These are phyloP conservation scores for Sycobia sp. DNA, from an alignment of 1,140 invertebrate species.

Conservation along the genomic window DNA sequence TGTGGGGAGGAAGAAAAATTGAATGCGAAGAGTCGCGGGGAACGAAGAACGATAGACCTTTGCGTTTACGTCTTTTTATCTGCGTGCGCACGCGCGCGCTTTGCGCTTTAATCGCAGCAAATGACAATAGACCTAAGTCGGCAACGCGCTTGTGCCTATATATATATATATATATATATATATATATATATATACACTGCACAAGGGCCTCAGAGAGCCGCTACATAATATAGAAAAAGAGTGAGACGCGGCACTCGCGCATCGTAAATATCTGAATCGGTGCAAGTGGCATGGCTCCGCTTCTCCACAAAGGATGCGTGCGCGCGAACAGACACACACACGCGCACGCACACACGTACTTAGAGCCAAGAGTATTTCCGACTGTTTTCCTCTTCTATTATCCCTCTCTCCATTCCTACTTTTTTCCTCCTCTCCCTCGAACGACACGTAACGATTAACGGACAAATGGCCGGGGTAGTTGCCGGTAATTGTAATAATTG, in stretches of 20 bases:
- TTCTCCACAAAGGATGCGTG: no score
- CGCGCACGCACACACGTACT: no score
- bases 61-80: conserved; percentile 23
- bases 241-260: conserved; percentile 9
- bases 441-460: conserved; percentile 55
- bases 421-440: conserved; percentile 24
- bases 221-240: no score
- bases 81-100: conserved; percentile 2
- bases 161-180: no score
- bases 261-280: conserved; percentile 51
- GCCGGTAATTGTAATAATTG: conserved; percentile 61
- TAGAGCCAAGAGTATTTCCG: no score
- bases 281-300: conserved; percentile 19
- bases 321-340: conserved; percentile 35
- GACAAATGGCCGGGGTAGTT: conserved; percentile 57
- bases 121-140: conserved; percentile 23
- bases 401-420: no score
- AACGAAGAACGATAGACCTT: background rate
- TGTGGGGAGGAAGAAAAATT: no score
- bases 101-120: conserved; percentile 14
- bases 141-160: no score
- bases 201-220: no score
- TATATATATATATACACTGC: no score
- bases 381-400: no score
- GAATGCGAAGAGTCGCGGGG: no score